Conservation (phyloP, 2,888 invertebrate genomes). For the Cryptocheilus praepositus region DNA sequence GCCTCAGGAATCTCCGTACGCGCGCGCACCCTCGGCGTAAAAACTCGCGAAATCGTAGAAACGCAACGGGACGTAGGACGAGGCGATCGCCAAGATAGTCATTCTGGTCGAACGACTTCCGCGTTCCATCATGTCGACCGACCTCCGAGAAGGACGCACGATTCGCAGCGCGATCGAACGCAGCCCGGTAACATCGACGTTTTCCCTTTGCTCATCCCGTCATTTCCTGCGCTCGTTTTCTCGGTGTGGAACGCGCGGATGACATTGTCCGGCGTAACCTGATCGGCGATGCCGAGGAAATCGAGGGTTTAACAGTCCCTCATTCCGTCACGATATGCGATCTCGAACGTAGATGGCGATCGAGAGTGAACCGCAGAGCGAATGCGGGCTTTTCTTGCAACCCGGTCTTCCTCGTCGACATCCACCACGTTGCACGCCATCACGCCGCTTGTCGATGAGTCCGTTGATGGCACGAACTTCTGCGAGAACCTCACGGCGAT, state of each 20-base stretch:
- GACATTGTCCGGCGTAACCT: no score
- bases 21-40: not conserved
- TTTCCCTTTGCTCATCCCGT: not conserved
- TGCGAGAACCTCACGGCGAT: not conserved
- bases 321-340: not conserved
- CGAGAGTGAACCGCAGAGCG: no score
- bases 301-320: not conserved
- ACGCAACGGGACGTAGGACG: constrained; percentile 26
- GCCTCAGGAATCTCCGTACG: no score
- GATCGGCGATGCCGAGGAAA: not conserved
- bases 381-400: no score
- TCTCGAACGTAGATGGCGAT: constrained; percentile 2
- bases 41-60: constrained; percentile 19
- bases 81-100: constrained; percentile 12
- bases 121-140: constrained; percentile 60
- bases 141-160: constrained; percentile 40
- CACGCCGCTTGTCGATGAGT: no score
- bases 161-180: not conserved
- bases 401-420: no score
- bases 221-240: not conserved
- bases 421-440: not conserved
- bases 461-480: not conserved
- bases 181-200: not conserved
- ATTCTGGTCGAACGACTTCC: constrained; percentile 47
- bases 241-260: not conserved